Evolutionary conservation across 2,888 invertebrate species (phyloP).

Genomic region (Watsonalla binaria): DNA sequence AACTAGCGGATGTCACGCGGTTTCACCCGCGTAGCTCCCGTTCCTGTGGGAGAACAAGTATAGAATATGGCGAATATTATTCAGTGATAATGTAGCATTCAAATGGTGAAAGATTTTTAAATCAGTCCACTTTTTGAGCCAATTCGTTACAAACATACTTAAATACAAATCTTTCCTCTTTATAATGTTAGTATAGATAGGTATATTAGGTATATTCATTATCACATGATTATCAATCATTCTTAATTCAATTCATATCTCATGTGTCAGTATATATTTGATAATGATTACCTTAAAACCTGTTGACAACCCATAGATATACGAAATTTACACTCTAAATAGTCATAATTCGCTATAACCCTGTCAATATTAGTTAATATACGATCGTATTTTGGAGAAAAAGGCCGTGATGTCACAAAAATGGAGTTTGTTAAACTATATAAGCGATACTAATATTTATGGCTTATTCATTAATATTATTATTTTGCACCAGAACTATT

Average conservation of each 20-base stretch:
- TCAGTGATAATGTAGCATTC: too few relatives aligned
- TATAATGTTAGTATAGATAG: too few relatives aligned
- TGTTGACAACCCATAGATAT: constrained; percentile 21
- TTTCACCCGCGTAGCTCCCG: too few relatives aligned
- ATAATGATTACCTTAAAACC: constrained; percentile 26
- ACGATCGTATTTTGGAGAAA: constrained; percentile 23
- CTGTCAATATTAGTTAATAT: constrained; percentile 46
- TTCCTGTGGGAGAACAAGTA: too few relatives aligned
- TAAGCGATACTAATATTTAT: constrained; percentile 36
- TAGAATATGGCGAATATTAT: too few relatives aligned
- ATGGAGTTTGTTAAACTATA: constrained; percentile 33
- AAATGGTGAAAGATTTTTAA: too few relatives aligned
- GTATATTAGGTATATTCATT: too few relatives aligned
- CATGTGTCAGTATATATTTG: constrained; percentile 28
- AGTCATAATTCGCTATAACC: constrained; percentile 46
- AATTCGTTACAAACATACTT: too few relatives aligned
- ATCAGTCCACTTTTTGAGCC: too few relatives aligned
- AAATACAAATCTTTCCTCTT: too few relatives aligned
- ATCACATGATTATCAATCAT: constrained; percentile 22
- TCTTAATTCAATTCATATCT: constrained; percentile 20
- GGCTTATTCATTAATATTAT: constrained; percentile 17
- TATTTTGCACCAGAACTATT: constrained; percentile 12
- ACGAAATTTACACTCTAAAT: constrained; percentile 48
- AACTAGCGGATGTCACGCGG: too few relatives aligned
- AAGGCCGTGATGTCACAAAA: constrained; percentile 20